Base-by-base conservation (phyloP, 2,888 invertebrate genomes). In the Thalpophila matura region DNA sequence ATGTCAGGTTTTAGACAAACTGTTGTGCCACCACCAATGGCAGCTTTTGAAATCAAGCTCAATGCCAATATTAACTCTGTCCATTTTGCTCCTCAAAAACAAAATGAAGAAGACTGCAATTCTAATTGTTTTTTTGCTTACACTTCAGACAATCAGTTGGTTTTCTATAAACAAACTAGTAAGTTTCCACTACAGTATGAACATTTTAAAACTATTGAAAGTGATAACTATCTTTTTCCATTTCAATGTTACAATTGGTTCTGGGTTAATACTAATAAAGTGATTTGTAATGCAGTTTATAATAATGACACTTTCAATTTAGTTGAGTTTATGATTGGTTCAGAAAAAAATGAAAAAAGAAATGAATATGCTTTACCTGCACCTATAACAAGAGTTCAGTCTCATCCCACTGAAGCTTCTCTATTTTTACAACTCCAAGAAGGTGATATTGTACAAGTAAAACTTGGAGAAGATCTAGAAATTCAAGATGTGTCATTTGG, bases 1-100 rank as follows among this genome's bases (percentile, higher is more conserved):
- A 68, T 98, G 40, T 98, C 98, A 9, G 96, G 97, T 31, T 98
- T 98, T 83, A 96, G 96, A 69, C 93, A 96, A 66, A 96, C 96
- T 59, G 95, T 98, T 22, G 95, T 98, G 10, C 99, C 99, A 26
- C 99, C 99, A 1, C 99, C 99, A 31, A 97, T 98, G 97, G 95
- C 96, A 61, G 96, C 96, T 50, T 92, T 95, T 53, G 94, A 95
- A 75, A 81, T 98, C 12, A 85, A 95, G 50, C 87, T 96, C 58
- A 90, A 96, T 0, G 86, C 89, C 24, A 90, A 95, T 64, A 95
- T 97, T 1, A 96, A 96, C 85, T 93, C 95, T 26, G 89, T 97
- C 16, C 89, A 95, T 65, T 97, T 97, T 91, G 94, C 96, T 45
- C 95, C 95, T 20, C 70, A 74, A 53, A 69, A 80, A 56, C 72